Evolutionary conservation across 2,888 invertebrate genomes (phyloP).

Genomic region (Pseudococcus viburni): DNA sequence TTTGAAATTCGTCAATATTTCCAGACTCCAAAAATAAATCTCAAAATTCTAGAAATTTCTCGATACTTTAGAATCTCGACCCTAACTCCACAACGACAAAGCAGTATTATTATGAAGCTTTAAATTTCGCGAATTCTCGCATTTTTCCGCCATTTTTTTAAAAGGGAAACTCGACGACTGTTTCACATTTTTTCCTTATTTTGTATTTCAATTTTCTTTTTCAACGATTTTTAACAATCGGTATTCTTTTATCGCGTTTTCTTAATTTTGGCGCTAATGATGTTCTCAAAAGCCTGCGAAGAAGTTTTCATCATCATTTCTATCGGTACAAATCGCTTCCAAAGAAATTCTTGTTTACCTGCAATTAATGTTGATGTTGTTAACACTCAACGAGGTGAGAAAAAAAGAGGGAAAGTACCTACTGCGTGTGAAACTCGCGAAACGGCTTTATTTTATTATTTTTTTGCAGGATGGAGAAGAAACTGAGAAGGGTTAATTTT

Average conservation of each 20-base stretch:
- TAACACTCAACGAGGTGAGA: neutral
- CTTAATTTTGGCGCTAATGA: conserved; percentile 1
- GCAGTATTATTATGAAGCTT: neutral
- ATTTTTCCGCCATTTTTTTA: neutral
- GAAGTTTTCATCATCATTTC: neutral
- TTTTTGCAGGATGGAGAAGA: too few species aligned
- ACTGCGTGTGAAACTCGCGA: too few species aligned
- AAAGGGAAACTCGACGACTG: neutral
- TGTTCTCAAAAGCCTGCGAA: neutral
- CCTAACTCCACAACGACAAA: neutral
- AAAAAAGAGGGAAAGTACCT: too few species aligned
- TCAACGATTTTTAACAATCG: neutral
- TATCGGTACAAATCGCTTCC: neutral
- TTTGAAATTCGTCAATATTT: too few species aligned
- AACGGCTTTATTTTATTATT: too few species aligned
- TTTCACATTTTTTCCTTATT: neutral
- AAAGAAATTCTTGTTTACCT: neutral
- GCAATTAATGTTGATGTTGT: conserved; percentile 6
- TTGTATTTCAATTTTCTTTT: neutral
- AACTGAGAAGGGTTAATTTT: too few species aligned
- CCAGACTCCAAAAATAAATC: too few species aligned
- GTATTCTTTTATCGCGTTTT: neutral
- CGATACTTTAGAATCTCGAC: too few species aligned
- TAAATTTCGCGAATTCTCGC: neutral
- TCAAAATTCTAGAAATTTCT: too few species aligned